Evolutionary conservation across 2,113 vertebrate genomes (phyloP), one percentile per base, ranked within the genome.

Genomic region (Girardinichthys multiradiatus): DNA sequence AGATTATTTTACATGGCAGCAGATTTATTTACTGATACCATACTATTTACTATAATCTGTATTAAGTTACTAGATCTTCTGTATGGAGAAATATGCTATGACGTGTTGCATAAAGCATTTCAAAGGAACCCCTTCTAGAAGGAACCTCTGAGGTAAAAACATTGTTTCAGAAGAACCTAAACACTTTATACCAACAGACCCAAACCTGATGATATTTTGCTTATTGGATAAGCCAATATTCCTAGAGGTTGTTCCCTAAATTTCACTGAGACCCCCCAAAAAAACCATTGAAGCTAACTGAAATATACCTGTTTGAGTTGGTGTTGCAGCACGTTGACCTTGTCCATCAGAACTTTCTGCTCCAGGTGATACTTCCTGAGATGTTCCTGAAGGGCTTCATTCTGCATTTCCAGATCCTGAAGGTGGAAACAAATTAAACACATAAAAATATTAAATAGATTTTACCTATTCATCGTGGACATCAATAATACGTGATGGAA

Each of bases 401-500:
- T 99, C 93, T 98, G 95, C 74, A 90, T 81, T 87, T 97, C 96
- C 77, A 99, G 45, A 37, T 96, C 97, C 98, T 95, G 70, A 31
- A 72, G 30, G n/a, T 15, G 24, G 4, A 12, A 58, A 62, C 17
- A 83, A 12, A 27, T 30, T 4, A n/a, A 17, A 45, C 28, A 35
- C 29, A 68, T 4, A 24, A 21, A 45, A 45, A 19, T 35, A 48
- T 0, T 21, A 65, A 3, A 42, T 4, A 61, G 30, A 60, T 0
- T 31, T 30, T 27, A 58, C 35, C 37, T 27, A 33, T 54, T 54
- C 24, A 28, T 58, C 11, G 3, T 19, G 37, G n/a, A n/a, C 62
- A 64, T 27, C 6, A 2, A 27, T 27, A 27, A 3, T 17, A 9
- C 17, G 26, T 39, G 19, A 30, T 60, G 29, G 14, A 30, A 26